A percentile compares a stretch with the other conserved stretches of the same genome.
Conservation (phyloP, 1,140 invertebrate genomes). For the Eriosoma lanigerum region DNA sequence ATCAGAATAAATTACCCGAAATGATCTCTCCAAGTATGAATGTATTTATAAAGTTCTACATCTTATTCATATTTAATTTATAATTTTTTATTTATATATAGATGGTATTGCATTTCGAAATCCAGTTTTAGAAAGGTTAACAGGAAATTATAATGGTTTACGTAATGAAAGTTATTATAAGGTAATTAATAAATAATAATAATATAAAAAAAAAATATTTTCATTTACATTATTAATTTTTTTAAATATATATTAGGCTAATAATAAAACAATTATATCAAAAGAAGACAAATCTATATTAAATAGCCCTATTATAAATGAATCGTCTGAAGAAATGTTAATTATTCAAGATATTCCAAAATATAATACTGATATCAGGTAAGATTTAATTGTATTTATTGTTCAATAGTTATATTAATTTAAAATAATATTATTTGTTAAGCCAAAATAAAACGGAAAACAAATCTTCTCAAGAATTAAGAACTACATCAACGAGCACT, state of each 20-base stretch:
- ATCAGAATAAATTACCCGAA: background rate
- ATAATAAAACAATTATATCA: slow-evolving; percentile 62
- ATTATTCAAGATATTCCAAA: slow-evolving; percentile 68
- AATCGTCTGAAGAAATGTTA: slow-evolving; percentile 63
- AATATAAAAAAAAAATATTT: too few relatives aligned
- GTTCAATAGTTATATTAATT: background rate
- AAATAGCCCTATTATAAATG: slow-evolving; percentile 62
- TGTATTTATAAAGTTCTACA: too few relatives aligned
- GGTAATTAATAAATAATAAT: slow-evolving; percentile 54
- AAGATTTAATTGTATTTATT: background rate
- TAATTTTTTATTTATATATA: slow-evolving; percentile 43
- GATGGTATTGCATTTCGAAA: slow-evolving; percentile 61
- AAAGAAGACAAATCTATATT: slow-evolving; percentile 56
- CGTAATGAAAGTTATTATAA: slow-evolving; percentile 84
- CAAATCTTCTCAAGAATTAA: slow-evolving; percentile 24
- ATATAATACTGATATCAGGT: slow-evolving; percentile 45
- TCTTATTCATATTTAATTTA: too few relatives aligned
- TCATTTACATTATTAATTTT: too few relatives aligned
- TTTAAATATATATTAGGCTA: slow-evolving; percentile 59
- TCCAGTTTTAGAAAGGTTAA: slow-evolving; percentile 82
- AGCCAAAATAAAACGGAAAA: slow-evolving; percentile 20
- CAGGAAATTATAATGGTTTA: slow-evolving; percentile 64
- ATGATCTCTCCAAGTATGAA: slow-evolving; percentile 13
- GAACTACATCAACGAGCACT: slow-evolving; percentile 55
- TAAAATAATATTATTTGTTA: background rate